Conservation (phyloP, 2,888 invertebrate species). For the Quadriops clusia region DNA sequence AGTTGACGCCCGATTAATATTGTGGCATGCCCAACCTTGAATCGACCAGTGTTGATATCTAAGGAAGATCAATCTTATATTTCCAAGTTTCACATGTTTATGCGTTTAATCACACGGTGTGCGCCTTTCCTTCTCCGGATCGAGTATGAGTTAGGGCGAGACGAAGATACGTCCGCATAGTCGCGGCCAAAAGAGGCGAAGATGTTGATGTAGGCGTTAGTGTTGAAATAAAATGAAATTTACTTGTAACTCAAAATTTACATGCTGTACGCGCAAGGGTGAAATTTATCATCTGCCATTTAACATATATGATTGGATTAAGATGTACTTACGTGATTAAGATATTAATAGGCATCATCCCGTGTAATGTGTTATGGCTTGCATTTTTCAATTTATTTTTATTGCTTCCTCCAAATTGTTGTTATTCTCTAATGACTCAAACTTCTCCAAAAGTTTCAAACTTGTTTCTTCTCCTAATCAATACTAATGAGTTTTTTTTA, state of each 20-base stretch:
- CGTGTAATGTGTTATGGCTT: too few relatives aligned
- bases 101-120: constrained; percentile 5
- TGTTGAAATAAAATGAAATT: constrained; percentile 20
- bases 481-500: too few relatives aligned
- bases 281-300: constrained; percentile 19
- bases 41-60: constrained; percentile 27
- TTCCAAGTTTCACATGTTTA: constrained; percentile 13
- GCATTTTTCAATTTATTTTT: too few relatives aligned
- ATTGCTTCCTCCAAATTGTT: too few relatives aligned
- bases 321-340: constrained; percentile 12
- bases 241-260: constrained; percentile 19
- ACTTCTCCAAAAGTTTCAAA: too few relatives aligned
- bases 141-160: background rate
- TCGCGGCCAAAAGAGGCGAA: constrained; percentile 2
- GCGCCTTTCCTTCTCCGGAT: constrained; percentile 5
- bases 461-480: too few relatives aligned
- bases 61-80: constrained; percentile 26
- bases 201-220: constrained; percentile 15
- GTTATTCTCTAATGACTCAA: too few relatives aligned
- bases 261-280: constrained; percentile 18
- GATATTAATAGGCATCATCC: constrained; percentile 6
- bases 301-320: constrained; percentile 17
- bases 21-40: constrained; percentile 35
- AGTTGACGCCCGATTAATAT: constrained; percentile 39
- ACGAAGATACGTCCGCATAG: background rate